Percentiles rank a stretch among this genome's conserved stretches.
phyloP scores from a whole-genome alignment of 2,113 vertebrate species.

The Cebidichthys violaceus region DNA sequence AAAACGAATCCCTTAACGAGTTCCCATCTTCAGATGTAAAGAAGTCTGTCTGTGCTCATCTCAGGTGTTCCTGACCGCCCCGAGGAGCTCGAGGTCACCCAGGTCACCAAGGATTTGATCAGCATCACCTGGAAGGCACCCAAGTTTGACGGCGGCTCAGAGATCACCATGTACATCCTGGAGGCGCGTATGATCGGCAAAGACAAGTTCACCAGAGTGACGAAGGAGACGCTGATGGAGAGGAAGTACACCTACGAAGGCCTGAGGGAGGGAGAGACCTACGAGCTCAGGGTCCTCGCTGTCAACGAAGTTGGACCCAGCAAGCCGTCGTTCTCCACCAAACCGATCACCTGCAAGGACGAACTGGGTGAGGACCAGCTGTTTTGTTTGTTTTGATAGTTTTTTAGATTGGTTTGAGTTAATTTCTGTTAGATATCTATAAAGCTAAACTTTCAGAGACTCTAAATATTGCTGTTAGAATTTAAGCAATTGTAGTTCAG shows the following conservation, averaged over 20 bases:
- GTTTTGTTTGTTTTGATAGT: not conserved
- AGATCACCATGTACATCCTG: conserved; percentile 93
- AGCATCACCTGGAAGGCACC: conserved; percentile 94
- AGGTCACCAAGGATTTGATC: conserved; percentile 91
- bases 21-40: not conserved
- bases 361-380: conserved; percentile 88
- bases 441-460: not conserved
- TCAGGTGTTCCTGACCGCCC: conserved; percentile 95
- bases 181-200: conserved; percentile 96
- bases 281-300: conserved; percentile 94
- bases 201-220: conserved; percentile 92
- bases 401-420: not conserved
- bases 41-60: not conserved
- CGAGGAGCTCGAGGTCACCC: conserved; percentile 94
- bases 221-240: conserved; percentile 92
- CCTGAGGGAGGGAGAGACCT: conserved; percentile 94
- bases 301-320: conserved; percentile 95
- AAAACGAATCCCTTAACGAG: not conserved
- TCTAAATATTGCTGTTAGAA: too few species aligned
- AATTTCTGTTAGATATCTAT: not conserved
- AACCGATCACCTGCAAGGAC: conserved; percentile 96
- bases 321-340: conserved; percentile 97
- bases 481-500: not conserved
- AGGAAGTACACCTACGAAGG: conserved; percentile 91
- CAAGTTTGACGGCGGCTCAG: conserved; percentile 93